Evolutionary conservation across 2,113 vertebrate genomes (phyloP).

Genomic region (Empidonax alnorum): DNA sequence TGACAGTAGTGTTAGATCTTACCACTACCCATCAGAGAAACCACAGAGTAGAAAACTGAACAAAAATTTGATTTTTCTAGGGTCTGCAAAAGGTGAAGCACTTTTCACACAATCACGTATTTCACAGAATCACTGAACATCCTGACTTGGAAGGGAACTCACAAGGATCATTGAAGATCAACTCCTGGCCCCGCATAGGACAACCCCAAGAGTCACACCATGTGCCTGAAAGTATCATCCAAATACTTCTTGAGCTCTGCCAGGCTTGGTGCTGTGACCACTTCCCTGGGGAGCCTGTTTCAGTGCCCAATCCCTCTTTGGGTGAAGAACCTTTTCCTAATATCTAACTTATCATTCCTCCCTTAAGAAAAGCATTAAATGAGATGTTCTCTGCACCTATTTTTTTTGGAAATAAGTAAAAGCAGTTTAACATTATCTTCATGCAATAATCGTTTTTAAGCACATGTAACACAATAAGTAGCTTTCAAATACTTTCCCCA

Average conservation of each 20-base stretch:
- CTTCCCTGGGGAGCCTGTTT: background rate
- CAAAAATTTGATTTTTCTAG: background rate
- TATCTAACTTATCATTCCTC: background rate
- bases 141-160: background rate
- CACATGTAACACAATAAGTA: background rate
- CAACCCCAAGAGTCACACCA: background rate
- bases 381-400: background rate
- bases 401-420: background rate
- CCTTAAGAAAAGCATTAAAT: background rate
- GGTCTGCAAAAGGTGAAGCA: background rate
- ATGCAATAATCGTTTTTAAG: background rate
- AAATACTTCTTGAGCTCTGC: background rate
- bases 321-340: background rate
- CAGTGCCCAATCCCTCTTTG: fast-evolving
- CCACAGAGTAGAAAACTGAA: background rate
- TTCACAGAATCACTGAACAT: background rate
- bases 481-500: background rate
- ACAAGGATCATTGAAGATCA: background rate
- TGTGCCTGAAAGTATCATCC: background rate
- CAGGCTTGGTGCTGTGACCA: background rate
- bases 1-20: background rate
- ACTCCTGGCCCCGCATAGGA: background rate
- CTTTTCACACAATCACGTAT: background rate
- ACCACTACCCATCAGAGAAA: background rate
- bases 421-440: background rate